phyloP scores from a whole-genome alignment of 2,888 invertebrate genomes.

The Callyntrura sp. region DNA sequence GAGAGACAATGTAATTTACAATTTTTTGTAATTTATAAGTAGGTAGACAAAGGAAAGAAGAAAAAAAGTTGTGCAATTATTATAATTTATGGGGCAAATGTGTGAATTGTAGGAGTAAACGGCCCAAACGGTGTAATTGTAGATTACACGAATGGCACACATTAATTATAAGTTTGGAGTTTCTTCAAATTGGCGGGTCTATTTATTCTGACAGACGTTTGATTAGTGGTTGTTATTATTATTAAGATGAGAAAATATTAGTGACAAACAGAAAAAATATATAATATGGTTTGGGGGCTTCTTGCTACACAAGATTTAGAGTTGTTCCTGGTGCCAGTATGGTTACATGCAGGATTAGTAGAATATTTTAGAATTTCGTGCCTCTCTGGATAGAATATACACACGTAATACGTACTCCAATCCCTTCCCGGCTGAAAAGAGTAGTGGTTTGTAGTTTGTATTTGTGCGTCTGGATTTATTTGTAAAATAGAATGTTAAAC shows the following conservation, averaged over 20 bases:
- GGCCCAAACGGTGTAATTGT: neutral
- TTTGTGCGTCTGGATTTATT: constrained; percentile 2
- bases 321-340: no score
- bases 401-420: neutral
- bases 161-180: no score
- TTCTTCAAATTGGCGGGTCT: no score
- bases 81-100: constrained; percentile 32
- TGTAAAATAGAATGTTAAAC: constrained; percentile 12
- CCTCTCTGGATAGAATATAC: neutral
- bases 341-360: no score
- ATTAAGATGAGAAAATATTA: neutral
- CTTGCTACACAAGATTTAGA: no score
- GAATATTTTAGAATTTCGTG: no score
- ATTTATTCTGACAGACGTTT: no score
- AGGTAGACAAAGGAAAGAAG: neutral
- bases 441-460: neutral
- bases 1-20: no score
- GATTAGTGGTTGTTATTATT: no score
- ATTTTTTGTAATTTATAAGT: neutral
- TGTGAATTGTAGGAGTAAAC: constrained; percentile 9
- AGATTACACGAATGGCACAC: no score
- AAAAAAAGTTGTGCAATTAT: constrained; percentile 9
- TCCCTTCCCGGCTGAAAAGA: neutral
- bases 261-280: no score
- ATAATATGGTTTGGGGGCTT: no score